Conservation (phyloP, 2,113 vertebrate genomes). For the Oxyruncus cristatus region DNA sequence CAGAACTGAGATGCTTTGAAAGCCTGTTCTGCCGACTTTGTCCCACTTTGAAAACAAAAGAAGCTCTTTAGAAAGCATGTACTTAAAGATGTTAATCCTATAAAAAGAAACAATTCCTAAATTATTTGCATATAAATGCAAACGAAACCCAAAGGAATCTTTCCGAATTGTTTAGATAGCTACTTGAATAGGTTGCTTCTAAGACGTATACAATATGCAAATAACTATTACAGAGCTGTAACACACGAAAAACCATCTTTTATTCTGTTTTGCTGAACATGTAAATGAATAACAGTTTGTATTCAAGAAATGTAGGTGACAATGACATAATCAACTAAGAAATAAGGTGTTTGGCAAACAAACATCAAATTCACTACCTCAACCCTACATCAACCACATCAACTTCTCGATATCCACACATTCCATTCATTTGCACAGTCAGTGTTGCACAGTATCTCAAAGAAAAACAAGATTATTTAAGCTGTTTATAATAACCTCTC, state of each 20-base stretch:
- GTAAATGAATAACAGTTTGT: background rate
- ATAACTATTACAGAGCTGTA: background rate
- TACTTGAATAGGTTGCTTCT: background rate
- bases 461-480: background rate
- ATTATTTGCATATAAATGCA: background rate
- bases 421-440: background rate
- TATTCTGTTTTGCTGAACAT: background rate
- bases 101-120: conserved; percentile 29
- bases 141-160: background rate
- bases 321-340: background rate
- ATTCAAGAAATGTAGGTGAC: background rate
- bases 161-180: background rate
- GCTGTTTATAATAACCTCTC: background rate
- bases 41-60: conserved; percentile 23
- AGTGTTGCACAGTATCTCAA: background rate
- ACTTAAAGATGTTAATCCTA: conserved; percentile 12
- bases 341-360: background rate
- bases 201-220: background rate
- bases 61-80: background rate
- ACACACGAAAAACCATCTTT: background rate
- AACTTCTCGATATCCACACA: background rate
- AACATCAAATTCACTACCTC: background rate
- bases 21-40: background rate
- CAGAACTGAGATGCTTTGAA: background rate
- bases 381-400: accelerated